Conservation (phyloP, 35 echinoderm and acorn worm species). For the Apostichopus parvimensis region DNA sequence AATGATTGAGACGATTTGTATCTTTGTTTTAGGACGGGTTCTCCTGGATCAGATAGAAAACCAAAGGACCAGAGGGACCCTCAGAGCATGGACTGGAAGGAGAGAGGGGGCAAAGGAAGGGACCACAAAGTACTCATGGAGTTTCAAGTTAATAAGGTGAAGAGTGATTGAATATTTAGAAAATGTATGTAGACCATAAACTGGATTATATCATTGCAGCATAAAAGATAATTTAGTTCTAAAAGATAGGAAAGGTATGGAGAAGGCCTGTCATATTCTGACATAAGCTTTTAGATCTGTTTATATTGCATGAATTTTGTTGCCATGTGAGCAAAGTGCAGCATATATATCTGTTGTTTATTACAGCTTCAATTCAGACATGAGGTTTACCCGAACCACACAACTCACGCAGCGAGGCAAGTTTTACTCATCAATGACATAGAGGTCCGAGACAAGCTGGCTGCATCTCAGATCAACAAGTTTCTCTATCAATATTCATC, state of each 20-base stretch:
- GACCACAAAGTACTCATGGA: conserved; percentile 90
- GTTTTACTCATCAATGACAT: conserved; percentile 93
- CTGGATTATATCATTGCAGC: too few relatives aligned
- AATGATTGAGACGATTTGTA: too few relatives aligned
- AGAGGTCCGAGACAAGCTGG: conserved; percentile 88
- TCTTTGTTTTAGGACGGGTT: not conserved
- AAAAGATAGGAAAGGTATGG: too few relatives aligned
- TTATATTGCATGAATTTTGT: too few relatives aligned
- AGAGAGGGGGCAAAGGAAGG: conserved; percentile 80
- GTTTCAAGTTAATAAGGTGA: conserved; percentile 91
- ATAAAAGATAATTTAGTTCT: too few relatives aligned
- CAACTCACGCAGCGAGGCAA: conserved; percentile 80
- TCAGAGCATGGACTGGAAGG: conserved; percentile 69
- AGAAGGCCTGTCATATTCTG: too few relatives aligned
- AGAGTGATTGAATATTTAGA: too few relatives aligned
- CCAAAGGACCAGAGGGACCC: conserved; percentile 2
- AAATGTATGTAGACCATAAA: too few relatives aligned
- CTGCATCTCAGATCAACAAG: conserved; percentile 95
- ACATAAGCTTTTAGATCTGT: too few relatives aligned
- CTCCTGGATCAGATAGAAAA: conserved; percentile 1
- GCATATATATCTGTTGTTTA: not conserved
- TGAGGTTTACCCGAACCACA: conserved; percentile 71
- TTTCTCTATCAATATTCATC: conserved; percentile 95
- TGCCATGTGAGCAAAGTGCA: too few relatives aligned
- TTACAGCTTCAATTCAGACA: conserved; percentile 81